A percentile compares a stretch with the other conserved stretches of the same genome.
Conservation (phyloP, 2,888 invertebrate genomes). For the Ditula angustiorana region DNA sequence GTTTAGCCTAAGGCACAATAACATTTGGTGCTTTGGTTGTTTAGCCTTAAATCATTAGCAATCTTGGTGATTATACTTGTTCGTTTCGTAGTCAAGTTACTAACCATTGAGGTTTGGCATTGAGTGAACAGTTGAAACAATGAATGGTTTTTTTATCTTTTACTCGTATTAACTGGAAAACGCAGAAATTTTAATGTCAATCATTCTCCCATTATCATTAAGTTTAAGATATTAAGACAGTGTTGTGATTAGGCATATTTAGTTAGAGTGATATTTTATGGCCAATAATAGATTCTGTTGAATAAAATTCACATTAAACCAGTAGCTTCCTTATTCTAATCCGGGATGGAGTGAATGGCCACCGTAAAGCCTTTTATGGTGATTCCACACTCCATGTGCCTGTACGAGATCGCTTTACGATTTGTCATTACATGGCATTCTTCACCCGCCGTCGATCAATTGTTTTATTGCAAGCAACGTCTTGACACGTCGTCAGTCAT, state of each 20-base stretch:
- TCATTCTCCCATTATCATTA: not conserved
- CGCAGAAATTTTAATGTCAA: not conserved
- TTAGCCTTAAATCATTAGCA: no score
- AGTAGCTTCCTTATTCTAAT: slow-evolving; percentile 26
- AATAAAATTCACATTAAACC: slow-evolving; percentile 7
- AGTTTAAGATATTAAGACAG: not conserved
- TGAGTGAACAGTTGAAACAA: not conserved
- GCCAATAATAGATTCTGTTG: no score
- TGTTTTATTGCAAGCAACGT: slow-evolving; percentile 25
- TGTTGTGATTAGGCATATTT: not conserved
- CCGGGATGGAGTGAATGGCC: not conserved
- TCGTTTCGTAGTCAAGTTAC: not conserved
- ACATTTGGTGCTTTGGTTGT: no score
- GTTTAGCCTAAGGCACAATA: no score
- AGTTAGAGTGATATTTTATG: not conserved
- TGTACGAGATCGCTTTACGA: slow-evolving; percentile 34
- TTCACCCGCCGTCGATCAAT: slow-evolving; percentile 24
- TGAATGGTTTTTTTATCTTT: not conserved
- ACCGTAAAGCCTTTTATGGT: slow-evolving; percentile 33
- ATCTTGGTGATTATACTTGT: no score
- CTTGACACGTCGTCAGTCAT: slow-evolving; percentile 26
- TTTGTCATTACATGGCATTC: slow-evolving; percentile 36
- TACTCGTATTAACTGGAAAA: not conserved
- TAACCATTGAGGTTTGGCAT: not conserved
- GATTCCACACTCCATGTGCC: slow-evolving; percentile 8